Evolutionary conservation across 1,140 invertebrate species (phyloP).

Genomic region (Orchesella cincta): DNA sequence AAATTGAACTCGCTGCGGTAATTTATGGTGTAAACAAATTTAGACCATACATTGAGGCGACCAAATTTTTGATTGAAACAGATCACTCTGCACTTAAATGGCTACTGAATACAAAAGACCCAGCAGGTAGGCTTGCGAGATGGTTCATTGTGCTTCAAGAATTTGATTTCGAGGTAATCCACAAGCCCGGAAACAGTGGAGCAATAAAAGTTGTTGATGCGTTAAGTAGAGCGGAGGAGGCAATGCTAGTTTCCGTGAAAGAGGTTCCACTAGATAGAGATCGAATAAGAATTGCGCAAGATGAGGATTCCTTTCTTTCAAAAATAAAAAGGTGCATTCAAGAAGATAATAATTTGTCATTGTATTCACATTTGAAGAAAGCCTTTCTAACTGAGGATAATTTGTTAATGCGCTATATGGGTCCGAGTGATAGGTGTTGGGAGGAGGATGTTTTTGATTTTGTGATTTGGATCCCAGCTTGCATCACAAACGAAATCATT

Average conservation of each 20-base stretch:
- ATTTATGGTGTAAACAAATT: constrained; percentile 58
- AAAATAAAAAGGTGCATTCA: neutral
- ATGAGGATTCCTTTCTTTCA: neutral
- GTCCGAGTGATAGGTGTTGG: neutral
- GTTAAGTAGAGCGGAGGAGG: constrained; percentile 35
- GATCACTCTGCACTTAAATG: constrained; percentile 59
- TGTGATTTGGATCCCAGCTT: constrained; percentile 13
- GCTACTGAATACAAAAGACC: constrained; percentile 56
- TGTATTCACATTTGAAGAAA: neutral
- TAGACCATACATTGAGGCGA: constrained; percentile 58
- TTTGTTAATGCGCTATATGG: neutral
- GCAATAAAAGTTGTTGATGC: neutral
- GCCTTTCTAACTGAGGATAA: neutral
- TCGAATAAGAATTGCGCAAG: neutral
- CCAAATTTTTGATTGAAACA: constrained; percentile 58
- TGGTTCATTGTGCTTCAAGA: constrained; percentile 59
- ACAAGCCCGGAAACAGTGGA: constrained; percentile 51
- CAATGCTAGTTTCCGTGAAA: constrained; percentile 38
- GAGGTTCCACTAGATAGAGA: neutral
- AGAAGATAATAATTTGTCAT: no score
- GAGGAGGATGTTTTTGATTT: neutral
- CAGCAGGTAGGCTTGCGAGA: constrained; percentile 55
- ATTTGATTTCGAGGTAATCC: constrained; percentile 54
- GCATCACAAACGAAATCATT: neutral
- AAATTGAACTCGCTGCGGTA: constrained; percentile 60